Base-by-base conservation (phyloP, 2,797 vertebrate genomes). In the Graptemys geographica region DNA sequence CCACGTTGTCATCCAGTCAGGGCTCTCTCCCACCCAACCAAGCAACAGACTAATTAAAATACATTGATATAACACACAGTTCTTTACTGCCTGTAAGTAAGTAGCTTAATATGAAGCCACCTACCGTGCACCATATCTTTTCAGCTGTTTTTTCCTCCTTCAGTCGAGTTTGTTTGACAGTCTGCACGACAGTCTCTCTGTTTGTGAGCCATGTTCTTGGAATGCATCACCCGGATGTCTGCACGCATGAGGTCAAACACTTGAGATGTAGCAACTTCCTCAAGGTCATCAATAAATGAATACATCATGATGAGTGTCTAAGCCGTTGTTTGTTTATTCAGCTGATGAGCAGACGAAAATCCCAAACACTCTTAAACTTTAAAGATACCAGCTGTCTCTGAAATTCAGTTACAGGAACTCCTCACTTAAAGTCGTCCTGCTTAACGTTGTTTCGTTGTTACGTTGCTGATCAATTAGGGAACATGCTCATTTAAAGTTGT, bases 381-480 rank as follows among this genome's bases (percentile, higher is more conserved):
- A 95, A 79, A 28, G 96, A 94, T 79, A 90, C 83, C 93, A 97
- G 94, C 88, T 96, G 96, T 81, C 5, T 41, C 89, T 90, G 94
- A 65, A 78, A 93, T 84, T n/a, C 1, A 2, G 83, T 65, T 83
- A 51, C 51, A 51, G 51, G 15, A 51, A 16, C 51, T 51, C 51
- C 51, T 51, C 51, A 16, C 51, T 51, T 51, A 51, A 51, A 51
- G 51, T 51, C 51, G 2, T 16, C 51, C 51, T 16, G 51, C 15
- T 51, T 51, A 51, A 51, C 51, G 4, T 51, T 51, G 51, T 51
- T 51, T 51, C 51, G 5, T 51, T 51, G 51, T 51, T 16, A 51
- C 2, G 5, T 51, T 51, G 51, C 51, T 51, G 51, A 51, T 51
- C 51, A 51, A 15, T 51, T 51, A 16, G 51, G 15, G 51, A 51